Base-by-base conservation (phyloP, 2,113 vertebrate genomes). In the Macroglossus sobrinus region DNA sequence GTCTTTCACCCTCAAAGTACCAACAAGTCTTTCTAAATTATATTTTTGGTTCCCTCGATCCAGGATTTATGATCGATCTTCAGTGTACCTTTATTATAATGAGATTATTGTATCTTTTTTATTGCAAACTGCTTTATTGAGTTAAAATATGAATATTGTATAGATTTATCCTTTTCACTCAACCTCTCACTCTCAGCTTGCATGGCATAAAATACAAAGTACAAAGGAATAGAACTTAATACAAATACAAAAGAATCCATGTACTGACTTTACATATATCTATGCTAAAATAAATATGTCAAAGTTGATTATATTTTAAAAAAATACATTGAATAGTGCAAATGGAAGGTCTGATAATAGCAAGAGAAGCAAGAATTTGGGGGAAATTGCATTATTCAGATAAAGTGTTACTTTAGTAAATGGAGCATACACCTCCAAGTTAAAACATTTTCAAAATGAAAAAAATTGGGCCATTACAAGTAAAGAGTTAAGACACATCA, bases 341-440 rank as follows among this genome's bases (percentile, higher is more conserved):
- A 95, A 87, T 90, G 64, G 89, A 93, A 93, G 13, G 33, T 76
- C 57, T 80, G 50, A 89, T 69, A 91, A 80, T 64, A 72, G 89
- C 10, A 94, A 74, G 50, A 74, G 47, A 88, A 78, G 55, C 28
- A 47, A 89, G 59, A 38, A 11, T 87, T 24, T 4, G 28, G 7
- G 38, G 4, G 47, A 61, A 81, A 74, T 78, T 64, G 53, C 38
- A 82, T 92, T 76, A 92, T 80, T 69, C 78, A 81, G 22, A 85
- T 72, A 68, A 90, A 43, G 8, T 76, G 30, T 86, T 87, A 80
- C 66, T 84, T 97, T 61, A 97, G 71, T 87, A 92, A 97, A 91
- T 92, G 64, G 66, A 95, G 10, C n/a, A 72, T 94, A 87, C 90
- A 84, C 47, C 80, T 97, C 71, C 78, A 72, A 94, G 30, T 84